These are phyloP conservation scores for Melinaea marsaeus DNA, from an alignment of 2,888 invertebrate genomes.

Conservation along the genomic window DNA sequence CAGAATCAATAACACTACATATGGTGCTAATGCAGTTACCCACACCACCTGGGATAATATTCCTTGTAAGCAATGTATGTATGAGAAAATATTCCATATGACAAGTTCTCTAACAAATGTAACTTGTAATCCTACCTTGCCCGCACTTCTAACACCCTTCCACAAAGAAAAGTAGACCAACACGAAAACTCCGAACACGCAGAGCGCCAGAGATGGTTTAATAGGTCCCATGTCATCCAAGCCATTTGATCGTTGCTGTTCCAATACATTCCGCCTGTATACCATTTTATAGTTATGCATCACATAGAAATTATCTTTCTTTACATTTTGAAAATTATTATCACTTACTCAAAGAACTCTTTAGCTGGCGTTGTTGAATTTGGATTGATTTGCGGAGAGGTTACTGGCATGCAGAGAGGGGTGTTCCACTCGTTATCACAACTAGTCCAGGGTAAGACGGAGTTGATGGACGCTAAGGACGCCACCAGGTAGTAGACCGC, in stretches of 20 bases:
- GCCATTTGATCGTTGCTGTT: conserved; percentile 89
- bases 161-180: conserved; percentile 97
- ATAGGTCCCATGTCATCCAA: conserved; percentile 92
- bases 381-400: conserved; percentile 69
- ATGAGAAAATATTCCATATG: neutral
- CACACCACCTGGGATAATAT: conserved; percentile 85
- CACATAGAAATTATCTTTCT: neutral
- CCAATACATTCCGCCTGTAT: conserved; percentile 89
- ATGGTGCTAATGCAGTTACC: conserved; percentile 96
- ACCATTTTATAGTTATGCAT: neutral
- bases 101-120: conserved; percentile 13
- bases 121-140: conserved; percentile 82
- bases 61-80: neutral
- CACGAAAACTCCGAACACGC: conserved; percentile 93
- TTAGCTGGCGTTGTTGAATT: conserved; percentile 87
- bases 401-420: conserved; percentile 82
- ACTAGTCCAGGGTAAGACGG: conserved; percentile 90
- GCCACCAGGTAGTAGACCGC: conserved; percentile 93
- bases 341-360: conserved; percentile 91
- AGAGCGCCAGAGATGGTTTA: conserved; percentile 92
- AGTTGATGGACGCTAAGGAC: conserved; percentile 88
- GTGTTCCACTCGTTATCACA: conserved; percentile 94
- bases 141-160: conserved; percentile 95
- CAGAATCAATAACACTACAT: conserved; percentile 91
- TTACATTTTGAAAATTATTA: too few relatives aligned